Conservation (phyloP, 2,888 invertebrate species). For the Hetaerina titia region DNA sequence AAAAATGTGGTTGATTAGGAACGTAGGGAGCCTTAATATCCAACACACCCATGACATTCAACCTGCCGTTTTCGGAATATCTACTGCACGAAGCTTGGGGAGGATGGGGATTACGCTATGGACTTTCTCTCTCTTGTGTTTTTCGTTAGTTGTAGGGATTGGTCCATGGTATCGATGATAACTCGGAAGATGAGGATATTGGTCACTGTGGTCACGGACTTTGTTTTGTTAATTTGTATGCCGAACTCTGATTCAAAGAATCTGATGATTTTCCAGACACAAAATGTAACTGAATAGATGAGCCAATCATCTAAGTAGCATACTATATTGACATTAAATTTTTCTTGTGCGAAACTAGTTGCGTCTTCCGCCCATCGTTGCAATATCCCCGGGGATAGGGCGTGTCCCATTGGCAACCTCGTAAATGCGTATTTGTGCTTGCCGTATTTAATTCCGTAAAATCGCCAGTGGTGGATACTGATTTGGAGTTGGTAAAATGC, state of each 20-base stretch:
- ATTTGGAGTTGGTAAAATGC: too few relatives aligned
- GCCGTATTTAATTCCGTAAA: too few relatives aligned
- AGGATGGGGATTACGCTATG: too few relatives aligned
- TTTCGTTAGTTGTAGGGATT: not conserved
- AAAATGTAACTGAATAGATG: not conserved
- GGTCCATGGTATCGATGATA: not conserved
- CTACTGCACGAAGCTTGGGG: too few relatives aligned
- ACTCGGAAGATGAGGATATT: not conserved
- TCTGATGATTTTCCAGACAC: not conserved
- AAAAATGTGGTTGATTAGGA: too few relatives aligned
- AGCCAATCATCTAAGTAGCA: not conserved
- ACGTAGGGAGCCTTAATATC: too few relatives aligned
- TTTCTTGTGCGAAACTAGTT: not conserved
- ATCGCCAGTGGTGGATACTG: fast-evolving
- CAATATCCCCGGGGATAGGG: not conserved
- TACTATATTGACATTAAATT: not conserved
- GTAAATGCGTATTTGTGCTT: not conserved
- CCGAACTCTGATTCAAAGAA: not conserved
- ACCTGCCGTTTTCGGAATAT: too few relatives aligned
- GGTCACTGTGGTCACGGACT: not conserved
- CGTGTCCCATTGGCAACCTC: not conserved
- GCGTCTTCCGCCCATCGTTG: not conserved
- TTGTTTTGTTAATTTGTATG: not conserved
- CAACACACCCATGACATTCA: too few relatives aligned
- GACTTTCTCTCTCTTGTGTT: fast-evolving